phyloP scores from a whole-genome alignment of 2,113 vertebrate species.

The Pangasianodon hypophthalmus region DNA sequence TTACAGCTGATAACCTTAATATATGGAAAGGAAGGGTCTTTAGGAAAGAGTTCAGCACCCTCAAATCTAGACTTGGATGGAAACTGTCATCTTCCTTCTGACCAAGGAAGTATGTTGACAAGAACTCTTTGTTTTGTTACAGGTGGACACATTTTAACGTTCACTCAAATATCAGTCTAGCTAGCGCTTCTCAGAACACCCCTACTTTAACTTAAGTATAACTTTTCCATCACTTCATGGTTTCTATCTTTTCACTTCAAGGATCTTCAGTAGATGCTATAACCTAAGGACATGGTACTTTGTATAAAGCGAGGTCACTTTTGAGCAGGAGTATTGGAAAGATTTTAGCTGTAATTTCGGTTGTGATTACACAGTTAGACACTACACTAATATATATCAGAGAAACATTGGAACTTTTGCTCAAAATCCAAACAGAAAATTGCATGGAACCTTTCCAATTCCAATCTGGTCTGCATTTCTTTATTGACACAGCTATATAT shows the following conservation, averaged over 20 bases:
- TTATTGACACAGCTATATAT: slow-evolving; percentile 16
- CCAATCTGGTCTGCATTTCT: slow-evolving; percentile 2
- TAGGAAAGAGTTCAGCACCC: not conserved
- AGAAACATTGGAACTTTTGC: not conserved
- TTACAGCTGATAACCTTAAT: not conserved
- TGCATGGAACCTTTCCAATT: slow-evolving; percentile 9
- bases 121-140: not conserved
- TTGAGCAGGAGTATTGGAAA: not conserved
- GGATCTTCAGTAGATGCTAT: not conserved
- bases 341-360: not conserved
- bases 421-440: not conserved
- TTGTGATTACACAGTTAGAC: not conserved
- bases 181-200: not conserved
- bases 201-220: not conserved
- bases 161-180: not conserved
- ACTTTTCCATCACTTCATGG: not conserved
- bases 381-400: not conserved
- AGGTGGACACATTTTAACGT: not conserved
- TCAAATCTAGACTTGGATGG: not conserved
- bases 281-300: not conserved
- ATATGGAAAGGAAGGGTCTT: not conserved
- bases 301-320: not conserved
- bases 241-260: not conserved
- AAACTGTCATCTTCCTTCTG: not conserved
- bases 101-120: not conserved